Evolutionary conservation across 2,888 invertebrate species (phyloP).

Genomic region (Acanthopleura granulata): DNA sequence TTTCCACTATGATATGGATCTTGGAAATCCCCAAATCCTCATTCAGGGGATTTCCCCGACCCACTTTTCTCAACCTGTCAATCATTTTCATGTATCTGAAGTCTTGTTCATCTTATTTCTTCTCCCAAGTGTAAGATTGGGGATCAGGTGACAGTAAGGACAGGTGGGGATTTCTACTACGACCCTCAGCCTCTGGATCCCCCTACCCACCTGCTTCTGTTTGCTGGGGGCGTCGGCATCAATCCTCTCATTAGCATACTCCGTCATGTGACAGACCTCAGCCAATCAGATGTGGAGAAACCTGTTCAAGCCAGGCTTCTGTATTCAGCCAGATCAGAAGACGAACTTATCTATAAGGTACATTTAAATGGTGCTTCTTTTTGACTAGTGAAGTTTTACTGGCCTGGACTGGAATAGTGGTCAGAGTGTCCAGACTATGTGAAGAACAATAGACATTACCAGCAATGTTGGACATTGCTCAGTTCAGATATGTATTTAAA

Average conservation of each 20-base stretch:
- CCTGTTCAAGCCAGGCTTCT: conserved; percentile 55
- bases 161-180: conserved; percentile 70
- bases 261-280: conserved; percentile 56
- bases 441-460: too few relatives aligned
- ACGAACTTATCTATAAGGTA: conserved; percentile 70
- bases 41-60: too few relatives aligned
- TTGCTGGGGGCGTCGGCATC: conserved; percentile 72
- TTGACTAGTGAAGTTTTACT: neutral
- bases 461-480: too few relatives aligned
- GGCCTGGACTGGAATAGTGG: too few relatives aligned
- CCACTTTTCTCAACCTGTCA: too few relatives aligned
- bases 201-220: conserved; percentile 55
- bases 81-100: too few relatives aligned
- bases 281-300: conserved; percentile 20
- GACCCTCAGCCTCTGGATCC: conserved; percentile 41
- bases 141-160: conserved; percentile 59
- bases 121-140: conserved; percentile 64
- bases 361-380: too few relatives aligned
- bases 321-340: conserved; percentile 64
- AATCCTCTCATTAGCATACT: conserved; percentile 71
- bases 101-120: too few relatives aligned
- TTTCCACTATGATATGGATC: too few relatives aligned
- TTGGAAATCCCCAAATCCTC: too few relatives aligned
- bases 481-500: too few relatives aligned
- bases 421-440: too few relatives aligned